A percentile compares a stretch with the other conserved stretches of the same genome.
phyloP scores from a whole-genome alignment of 2,888 invertebrate genomes.

The Cheiracanthium punctorium region DNA sequence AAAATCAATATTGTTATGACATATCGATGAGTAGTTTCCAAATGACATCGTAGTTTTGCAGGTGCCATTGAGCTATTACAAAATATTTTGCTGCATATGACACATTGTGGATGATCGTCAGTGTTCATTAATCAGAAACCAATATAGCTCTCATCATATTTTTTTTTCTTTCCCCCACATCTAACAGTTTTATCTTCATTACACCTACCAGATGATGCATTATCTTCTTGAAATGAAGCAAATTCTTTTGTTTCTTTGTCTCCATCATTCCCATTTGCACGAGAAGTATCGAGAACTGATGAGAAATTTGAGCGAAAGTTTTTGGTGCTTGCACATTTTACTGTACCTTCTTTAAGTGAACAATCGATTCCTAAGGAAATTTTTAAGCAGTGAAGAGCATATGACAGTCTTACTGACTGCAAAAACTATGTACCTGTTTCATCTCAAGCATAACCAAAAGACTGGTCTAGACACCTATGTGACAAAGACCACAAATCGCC shows the following conservation, averaged over 20 bases:
- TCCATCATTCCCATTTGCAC: too few species aligned
- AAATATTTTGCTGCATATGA: too few species aligned
- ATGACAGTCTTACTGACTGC: too few species aligned
- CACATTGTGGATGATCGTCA: too few species aligned
- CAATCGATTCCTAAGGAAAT: neutral
- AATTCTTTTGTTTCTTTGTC: too few species aligned
- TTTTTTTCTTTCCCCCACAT: neutral
- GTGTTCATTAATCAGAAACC: neutral
- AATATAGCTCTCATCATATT: slow-evolving; percentile 1
- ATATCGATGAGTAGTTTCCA: neutral
- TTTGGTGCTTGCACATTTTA: neutral
- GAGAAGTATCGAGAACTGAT: neutral
- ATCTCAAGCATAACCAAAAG: too few species aligned
- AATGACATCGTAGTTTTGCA: neutral
- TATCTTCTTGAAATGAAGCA: neutral
- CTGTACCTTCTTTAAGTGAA: neutral
- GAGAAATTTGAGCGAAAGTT: neutral
- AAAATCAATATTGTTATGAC: neutral
- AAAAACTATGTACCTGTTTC: too few species aligned
- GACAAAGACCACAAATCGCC: too few species aligned
- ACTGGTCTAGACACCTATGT: too few species aligned
- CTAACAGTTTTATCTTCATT: neutral
- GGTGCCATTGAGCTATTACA: neutral
- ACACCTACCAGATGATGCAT: slow-evolving; percentile 3
- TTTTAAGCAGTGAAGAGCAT: too few species aligned